Percentiles rank a stretch among this genome's conserved stretches.
These are phyloP conservation scores for Gallirallus australis DNA, from an alignment of 2,797 vertebrate genomes.

Conservation along the genomic window DNA sequence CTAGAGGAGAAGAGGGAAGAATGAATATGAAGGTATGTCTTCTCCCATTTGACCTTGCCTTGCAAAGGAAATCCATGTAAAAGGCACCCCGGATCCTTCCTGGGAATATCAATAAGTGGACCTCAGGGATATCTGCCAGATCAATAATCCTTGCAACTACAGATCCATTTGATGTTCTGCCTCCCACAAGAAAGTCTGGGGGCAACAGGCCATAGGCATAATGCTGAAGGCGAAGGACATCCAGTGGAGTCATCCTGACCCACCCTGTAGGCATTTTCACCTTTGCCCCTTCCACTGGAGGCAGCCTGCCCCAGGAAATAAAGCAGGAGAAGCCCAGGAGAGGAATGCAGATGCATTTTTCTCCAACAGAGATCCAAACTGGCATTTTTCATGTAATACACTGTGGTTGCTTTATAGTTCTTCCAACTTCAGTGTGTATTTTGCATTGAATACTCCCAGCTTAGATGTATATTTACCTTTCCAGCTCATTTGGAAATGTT, in stretches of 20 bases:
- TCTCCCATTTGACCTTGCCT: neutral
- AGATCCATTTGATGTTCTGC: neutral
- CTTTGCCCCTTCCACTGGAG: neutral
- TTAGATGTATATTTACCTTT: neutral
- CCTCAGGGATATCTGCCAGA: neutral
- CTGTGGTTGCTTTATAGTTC: neutral
- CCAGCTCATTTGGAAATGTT: neutral
- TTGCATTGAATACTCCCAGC: neutral
- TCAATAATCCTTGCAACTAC: neutral
- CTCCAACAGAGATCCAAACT: neutral
- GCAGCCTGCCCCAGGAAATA: neutral
- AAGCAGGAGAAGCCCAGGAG: neutral
- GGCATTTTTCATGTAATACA: neutral
- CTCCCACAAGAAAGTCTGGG: neutral
- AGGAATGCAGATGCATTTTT: neutral
- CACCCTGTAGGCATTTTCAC: fast-evolving
- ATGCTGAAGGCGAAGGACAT: neutral
- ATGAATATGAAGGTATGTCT: neutral
- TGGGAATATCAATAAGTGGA: neutral
- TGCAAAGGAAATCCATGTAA: neutral
- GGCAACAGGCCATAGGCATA: neutral
- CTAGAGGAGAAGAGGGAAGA: neutral
- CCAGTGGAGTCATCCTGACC: neutral
- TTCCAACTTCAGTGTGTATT: neutral
- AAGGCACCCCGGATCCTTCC: neutral